A percentile compares a stretch with the other conserved stretches of the same genome.
Evolutionary conservation across 2,113 vertebrate species (phyloP).

Genomic region (Piaya cayana): DNA sequence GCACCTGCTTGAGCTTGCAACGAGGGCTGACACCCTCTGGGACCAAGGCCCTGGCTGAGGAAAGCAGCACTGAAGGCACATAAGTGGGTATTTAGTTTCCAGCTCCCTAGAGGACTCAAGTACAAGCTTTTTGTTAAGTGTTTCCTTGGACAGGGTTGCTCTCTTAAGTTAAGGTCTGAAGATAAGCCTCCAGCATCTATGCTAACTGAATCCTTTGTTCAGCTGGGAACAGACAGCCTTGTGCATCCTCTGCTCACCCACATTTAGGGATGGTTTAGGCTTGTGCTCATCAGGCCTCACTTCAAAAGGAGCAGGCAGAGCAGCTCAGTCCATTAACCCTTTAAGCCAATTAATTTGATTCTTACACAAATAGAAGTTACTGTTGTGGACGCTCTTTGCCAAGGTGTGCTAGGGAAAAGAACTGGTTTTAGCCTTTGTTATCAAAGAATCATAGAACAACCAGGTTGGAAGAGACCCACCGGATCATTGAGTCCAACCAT

Average conservation of each 20-base stretch:
- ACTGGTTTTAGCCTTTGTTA: not conserved
- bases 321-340: not conserved
- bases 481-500: too few species aligned
- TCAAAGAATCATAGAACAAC: too few species aligned
- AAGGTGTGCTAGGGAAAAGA: not conserved
- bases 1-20: not conserved
- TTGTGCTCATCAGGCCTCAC: not conserved
- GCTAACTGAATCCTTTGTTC: not conserved
- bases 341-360: not conserved
- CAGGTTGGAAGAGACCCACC: too few species aligned
- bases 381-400: not conserved
- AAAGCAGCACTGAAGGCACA: not conserved
- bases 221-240: not conserved
- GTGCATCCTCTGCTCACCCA: not conserved
- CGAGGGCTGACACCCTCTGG: not conserved
- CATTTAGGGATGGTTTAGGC: not conserved
- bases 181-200: not conserved
- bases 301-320: not conserved
- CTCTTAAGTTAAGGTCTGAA: not conserved
- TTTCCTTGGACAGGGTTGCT: not conserved
- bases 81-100: not conserved
- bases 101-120: not conserved
- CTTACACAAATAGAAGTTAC: not conserved
- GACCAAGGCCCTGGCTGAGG: not conserved
- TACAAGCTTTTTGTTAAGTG: not conserved